phyloP scores from a whole-genome alignment of 2,113 vertebrate genomes.

The Platichthys stellatus region DNA sequence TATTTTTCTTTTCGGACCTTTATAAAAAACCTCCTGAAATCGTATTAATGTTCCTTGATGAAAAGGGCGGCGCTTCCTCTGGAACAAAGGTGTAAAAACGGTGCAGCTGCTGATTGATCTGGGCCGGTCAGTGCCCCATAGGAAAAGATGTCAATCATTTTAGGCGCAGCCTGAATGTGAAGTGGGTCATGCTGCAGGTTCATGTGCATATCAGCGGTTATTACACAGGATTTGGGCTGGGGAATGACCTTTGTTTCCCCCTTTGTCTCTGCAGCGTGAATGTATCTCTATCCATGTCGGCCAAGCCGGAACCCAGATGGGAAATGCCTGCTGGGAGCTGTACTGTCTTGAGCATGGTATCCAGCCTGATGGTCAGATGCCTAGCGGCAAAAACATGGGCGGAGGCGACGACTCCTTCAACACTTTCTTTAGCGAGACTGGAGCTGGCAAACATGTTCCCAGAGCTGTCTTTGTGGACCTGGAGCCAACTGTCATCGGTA shows the following conservation, averaged over 20 bases:
- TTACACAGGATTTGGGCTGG: no score
- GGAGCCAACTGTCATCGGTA: conserved; percentile 80
- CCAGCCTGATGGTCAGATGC: conserved; percentile 80
- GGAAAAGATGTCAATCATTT: no score
- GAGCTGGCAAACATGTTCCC: conserved; percentile 81
- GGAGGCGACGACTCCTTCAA: conserved; percentile 81
- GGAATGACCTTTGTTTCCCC: neutral
- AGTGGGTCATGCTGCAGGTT: neutral
- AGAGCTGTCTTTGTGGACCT: conserved; percentile 80
- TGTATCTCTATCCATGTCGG: conserved; percentile 79
- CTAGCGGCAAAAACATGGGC: conserved; percentile 73
- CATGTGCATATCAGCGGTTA: neutral
- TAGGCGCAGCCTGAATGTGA: no score
- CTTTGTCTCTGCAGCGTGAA: conserved; percentile 63
- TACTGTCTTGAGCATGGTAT: conserved; percentile 88
- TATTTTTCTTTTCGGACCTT: no score
- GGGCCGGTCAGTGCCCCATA: no score
- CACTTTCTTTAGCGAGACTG: conserved; percentile 82
- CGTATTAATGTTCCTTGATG: no score
- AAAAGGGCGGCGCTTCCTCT: no score
- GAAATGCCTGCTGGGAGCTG: conserved; percentile 93
- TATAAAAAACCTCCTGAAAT: no score
- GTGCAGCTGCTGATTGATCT: no score
- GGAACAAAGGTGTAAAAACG: no score
- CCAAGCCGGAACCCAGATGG: conserved; percentile 89